Evolutionary conservation across 1,140 invertebrate species (phyloP).

Genomic region (Zaprionus lachaisei): DNA sequence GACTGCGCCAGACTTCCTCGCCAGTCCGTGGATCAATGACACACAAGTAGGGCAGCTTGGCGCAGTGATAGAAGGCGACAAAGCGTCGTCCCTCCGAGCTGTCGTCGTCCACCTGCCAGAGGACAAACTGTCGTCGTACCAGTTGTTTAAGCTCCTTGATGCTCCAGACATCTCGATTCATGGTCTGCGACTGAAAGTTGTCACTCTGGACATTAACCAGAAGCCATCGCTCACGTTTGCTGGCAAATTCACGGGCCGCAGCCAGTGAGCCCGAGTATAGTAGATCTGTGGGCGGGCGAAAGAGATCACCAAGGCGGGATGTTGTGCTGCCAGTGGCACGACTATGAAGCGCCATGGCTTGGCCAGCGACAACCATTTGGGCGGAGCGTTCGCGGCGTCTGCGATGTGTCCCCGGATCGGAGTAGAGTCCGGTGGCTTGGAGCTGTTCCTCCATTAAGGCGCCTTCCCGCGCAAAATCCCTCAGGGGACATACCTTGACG

Average conservation of each 20-base stretch:
- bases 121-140: slow-evolving; percentile 90
- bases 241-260: slow-evolving; percentile 88
- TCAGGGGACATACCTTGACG: slow-evolving; percentile 75
- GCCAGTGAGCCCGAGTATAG: slow-evolving; percentile 89
- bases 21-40: slow-evolving; percentile 92
- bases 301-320: slow-evolving; percentile 89
- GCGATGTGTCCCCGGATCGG: slow-evolving; percentile 59
- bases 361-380: slow-evolving; percentile 69
- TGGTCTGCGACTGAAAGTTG: slow-evolving; percentile 90
- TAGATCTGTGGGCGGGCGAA: slow-evolving; percentile 90
- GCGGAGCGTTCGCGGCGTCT: slow-evolving; percentile 63
- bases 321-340: slow-evolving; percentile 48
- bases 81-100: slow-evolving; percentile 89
- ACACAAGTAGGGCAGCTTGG: slow-evolving; percentile 89
- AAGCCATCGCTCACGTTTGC: slow-evolving; percentile 88
- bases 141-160: slow-evolving; percentile 88
- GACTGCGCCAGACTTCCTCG: slow-evolving; percentile 85
- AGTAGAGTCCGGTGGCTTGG: slow-evolving; percentile 66
- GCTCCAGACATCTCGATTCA: slow-evolving; percentile 93
- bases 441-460: slow-evolving; percentile 79
- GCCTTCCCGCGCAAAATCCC: slow-evolving; percentile 80
- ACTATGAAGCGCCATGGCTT: slow-evolving; percentile 47
- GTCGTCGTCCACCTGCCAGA: slow-evolving; percentile 92
- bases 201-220: slow-evolving; percentile 92
- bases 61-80: slow-evolving; percentile 89